Evolutionary conservation across 2,888 invertebrate genomes (phyloP), one percentile per base, ranked within the genome.

Genomic region (Acleris cristana): DNA sequence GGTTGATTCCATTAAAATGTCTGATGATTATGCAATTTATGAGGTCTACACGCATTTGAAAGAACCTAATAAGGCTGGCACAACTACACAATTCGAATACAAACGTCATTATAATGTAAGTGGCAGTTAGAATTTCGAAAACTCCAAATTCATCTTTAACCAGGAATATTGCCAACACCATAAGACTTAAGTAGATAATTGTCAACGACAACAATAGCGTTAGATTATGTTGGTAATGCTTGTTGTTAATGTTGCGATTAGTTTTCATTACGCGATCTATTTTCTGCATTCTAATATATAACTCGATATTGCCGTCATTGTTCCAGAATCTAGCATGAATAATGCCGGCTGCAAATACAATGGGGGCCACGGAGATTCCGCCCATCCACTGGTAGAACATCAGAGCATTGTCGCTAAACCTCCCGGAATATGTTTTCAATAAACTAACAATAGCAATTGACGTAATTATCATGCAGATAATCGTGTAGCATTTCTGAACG

Each of bases 251-350:
- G 10, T 23, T 61, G 64, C 76, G 74, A 18, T 84, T 74, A 21
- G 87, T 71, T 30, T 79, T 80, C 82, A 89, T 81, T 1, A 79
- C 65, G 19, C 84, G 79, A 59, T 89, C 87, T 3, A 88, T 78
- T 70, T 82, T 75, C 73, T 90, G 88, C 63, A 88, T 73, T 73
- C 79, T 77, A 0, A 87, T 72, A n/a, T 77, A 79, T 58, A 88
- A 85, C 3, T 77, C 73, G 0, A 80, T 77, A 69, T 87, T 88
- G 1, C 66, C 69, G 2, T 79, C 72, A 2, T 78, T 76, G 68
- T 85, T 84, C 4, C 77, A 30, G 48, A 89, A 89, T n/a, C 87
- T 77, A 10, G 79, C 76, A 57, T 88, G 79, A 45, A 85, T 72
- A 2, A 82, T 70, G 57, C 79, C 79, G 51, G 71, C 72, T 2